phyloP scores from a whole-genome alignment of 2,113 vertebrate genomes.

The Pseudopipra pipra region DNA sequence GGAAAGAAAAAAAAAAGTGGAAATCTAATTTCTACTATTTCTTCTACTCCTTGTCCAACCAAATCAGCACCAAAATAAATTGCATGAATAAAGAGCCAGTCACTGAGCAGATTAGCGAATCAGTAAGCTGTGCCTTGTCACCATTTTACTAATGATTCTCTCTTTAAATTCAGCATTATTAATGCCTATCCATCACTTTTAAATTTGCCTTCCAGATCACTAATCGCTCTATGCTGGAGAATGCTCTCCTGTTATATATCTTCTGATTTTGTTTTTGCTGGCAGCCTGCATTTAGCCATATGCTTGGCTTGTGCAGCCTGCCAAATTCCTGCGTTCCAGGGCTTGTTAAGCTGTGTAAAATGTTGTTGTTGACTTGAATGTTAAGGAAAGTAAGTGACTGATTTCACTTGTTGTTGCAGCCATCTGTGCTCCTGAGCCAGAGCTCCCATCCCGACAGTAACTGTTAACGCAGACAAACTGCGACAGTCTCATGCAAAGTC shows the following conservation, averaged over 20 bases:
- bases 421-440: constrained; percentile 38
- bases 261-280: constrained; percentile 68
- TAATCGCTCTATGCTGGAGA: background rate
- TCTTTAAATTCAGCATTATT: constrained; percentile 37
- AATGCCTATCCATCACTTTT: constrained; percentile 10
- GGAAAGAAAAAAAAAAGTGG: background rate
- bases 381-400: constrained; percentile 63
- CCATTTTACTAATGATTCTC: background rate
- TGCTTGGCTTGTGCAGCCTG: constrained; percentile 50
- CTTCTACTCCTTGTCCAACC: background rate
- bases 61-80: constrained; percentile 50
- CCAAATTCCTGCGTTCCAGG: constrained; percentile 62
- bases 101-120: background rate
- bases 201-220: constrained; percentile 2
- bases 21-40: constrained; percentile 22
- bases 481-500: background rate
- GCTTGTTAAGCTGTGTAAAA: constrained; percentile 65
- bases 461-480: background rate
- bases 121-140: constrained; percentile 18
- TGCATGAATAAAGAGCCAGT: background rate
- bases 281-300: constrained; percentile 66
- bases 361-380: constrained; percentile 67
- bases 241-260: constrained; percentile 23
- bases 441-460: background rate
- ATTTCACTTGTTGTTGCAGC: constrained; percentile 58